These are phyloP conservation scores for Batillaria attramentaria DNA, from an alignment of 1,140 invertebrate species.

Conservation along the genomic window DNA sequence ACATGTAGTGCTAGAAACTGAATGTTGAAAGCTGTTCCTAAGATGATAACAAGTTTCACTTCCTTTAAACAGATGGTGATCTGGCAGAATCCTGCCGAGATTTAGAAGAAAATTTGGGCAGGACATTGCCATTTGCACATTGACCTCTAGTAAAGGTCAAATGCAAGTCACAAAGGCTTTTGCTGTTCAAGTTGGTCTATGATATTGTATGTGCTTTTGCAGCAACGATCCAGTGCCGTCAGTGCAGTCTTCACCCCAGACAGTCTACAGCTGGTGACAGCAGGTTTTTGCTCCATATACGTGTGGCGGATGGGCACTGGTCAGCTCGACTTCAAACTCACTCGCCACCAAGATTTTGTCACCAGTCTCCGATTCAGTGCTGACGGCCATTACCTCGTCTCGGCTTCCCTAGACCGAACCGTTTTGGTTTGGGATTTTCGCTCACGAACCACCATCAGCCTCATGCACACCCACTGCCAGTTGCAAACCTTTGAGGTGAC, in stretches of 20 bases:
- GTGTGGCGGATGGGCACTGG: slow-evolving; percentile 51
- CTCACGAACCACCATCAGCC: slow-evolving; percentile 43
- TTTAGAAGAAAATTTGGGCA: no score
- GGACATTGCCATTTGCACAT: no score
- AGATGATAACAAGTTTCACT: no score
- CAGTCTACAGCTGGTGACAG: slow-evolving; percentile 45
- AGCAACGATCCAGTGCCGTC: slow-evolving; percentile 50
- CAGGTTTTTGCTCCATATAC: slow-evolving; percentile 56
- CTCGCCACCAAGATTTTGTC: slow-evolving; percentile 54
- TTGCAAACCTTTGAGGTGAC: slow-evolving; percentile 45
- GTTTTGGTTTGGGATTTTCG: slow-evolving; percentile 52
- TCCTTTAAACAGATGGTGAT: no score
- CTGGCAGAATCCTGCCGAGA: no score
- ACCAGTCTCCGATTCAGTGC: slow-evolving; percentile 48
- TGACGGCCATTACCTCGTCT: slow-evolving; percentile 47
- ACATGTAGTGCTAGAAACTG: no score
- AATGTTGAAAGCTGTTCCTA: no score
- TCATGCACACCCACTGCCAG: slow-evolving; percentile 46
- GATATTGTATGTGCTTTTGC: no score
- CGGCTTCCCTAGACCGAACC: slow-evolving; percentile 49
- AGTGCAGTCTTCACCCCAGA: slow-evolving; percentile 47
- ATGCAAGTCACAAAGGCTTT: no score
- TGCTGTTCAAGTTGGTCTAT: no score
- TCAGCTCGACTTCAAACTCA: slow-evolving; percentile 46
- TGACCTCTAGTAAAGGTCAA: no score